Evolutionary conservation across 2,113 vertebrate genomes (phyloP), one percentile per base, ranked within the genome.

Genomic region (Corythoichthys intestinalis): DNA sequence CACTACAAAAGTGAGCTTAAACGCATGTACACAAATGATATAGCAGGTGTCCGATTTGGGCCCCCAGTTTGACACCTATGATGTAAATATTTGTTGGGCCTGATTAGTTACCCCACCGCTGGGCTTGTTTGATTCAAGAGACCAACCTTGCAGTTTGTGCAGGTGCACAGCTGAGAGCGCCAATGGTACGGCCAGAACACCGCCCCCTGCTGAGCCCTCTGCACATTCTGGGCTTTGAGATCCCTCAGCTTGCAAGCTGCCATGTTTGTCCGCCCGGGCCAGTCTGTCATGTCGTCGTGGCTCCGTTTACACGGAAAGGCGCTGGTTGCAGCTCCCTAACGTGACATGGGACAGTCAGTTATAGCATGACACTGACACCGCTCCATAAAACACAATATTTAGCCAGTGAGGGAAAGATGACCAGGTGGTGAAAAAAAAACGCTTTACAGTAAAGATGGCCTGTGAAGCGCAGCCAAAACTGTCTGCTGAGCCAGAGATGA

Each of bases 161-260:
- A 99, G 76, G 91, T 92, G 81, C 96, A 99, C 8, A 99, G 79
- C 78, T 94, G 88, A 69, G 91, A 87, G n/a, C 96, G 93, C 96
- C 96, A 98, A 77, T 88, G 90, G 0, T 83, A 90, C 0, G 96
- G 94, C 96, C 96, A 99, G 78, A 95, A 98, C 73, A 94, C 95
- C 0, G 95, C 94, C 50, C 89, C 89, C 35, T 89, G 86, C 56
- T 85, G 91, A 6, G n/a, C 59, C 85, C 87, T 88, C 2, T 90
- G 52, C 60, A 61, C 77, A 0, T 65, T 85, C 57, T 79, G 87
- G 28, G 71, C 85, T 77, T 91, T 87, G 74, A 96, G 90, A 61
- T 92, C 91, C 71, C 86, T 85, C 75, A 97, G 88, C 81, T 68
- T 93, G 85, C 96, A 98, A 38, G 4, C 15, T 13, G 3, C 63